These are phyloP conservation scores for Lagodon rhomboides DNA, from an alignment of 2,797 vertebrate genomes.

Conservation along the genomic window DNA sequence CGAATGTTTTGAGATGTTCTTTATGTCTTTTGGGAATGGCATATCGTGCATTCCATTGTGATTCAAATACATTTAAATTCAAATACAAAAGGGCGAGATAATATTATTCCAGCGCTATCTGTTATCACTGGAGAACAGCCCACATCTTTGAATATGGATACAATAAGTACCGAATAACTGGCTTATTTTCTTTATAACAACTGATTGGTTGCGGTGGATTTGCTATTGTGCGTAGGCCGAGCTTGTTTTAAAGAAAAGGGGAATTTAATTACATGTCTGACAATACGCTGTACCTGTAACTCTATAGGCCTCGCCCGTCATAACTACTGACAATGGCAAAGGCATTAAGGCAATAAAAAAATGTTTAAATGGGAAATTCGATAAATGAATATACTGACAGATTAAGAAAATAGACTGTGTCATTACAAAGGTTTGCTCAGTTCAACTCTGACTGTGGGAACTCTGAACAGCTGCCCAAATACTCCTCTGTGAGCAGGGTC, in stretches of 20 bases:
- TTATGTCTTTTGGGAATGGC: slow-evolving; percentile 49
- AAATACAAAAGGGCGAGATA: slow-evolving; percentile 59
- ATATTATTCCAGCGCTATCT: slow-evolving; percentile 67
- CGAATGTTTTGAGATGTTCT: slow-evolving; percentile 54
- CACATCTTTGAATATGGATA: slow-evolving; percentile 70
- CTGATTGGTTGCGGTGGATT: slow-evolving; percentile 64
- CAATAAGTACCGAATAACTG: slow-evolving; percentile 65
- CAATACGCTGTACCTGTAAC: slow-evolving; percentile 52
- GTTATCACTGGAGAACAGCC: slow-evolving; percentile 79
- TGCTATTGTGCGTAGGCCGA: slow-evolving; percentile 52
- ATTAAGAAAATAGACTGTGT: neutral
- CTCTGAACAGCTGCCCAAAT: slow-evolving; percentile 56
- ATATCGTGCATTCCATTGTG: slow-evolving; percentile 61
- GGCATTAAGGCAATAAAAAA: neutral
- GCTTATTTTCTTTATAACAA: slow-evolving; percentile 62
- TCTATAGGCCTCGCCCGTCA: neutral
- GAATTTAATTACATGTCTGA: slow-evolving; percentile 58
- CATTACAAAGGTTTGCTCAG: slow-evolving; percentile 1
- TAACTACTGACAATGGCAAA: slow-evolving; percentile 35
- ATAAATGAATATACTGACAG: slow-evolving; percentile 17
- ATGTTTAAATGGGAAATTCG: slow-evolving; percentile 8
- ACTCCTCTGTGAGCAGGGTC: slow-evolving; percentile 11
- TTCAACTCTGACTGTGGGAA: slow-evolving; percentile 31
- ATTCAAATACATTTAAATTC: slow-evolving; percentile 70
- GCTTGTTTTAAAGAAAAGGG: slow-evolving; percentile 45